These are phyloP conservation scores for Dicranocentrus wangi DNA, from an alignment of 2,888 invertebrate species.

Conservation along the genomic window DNA sequence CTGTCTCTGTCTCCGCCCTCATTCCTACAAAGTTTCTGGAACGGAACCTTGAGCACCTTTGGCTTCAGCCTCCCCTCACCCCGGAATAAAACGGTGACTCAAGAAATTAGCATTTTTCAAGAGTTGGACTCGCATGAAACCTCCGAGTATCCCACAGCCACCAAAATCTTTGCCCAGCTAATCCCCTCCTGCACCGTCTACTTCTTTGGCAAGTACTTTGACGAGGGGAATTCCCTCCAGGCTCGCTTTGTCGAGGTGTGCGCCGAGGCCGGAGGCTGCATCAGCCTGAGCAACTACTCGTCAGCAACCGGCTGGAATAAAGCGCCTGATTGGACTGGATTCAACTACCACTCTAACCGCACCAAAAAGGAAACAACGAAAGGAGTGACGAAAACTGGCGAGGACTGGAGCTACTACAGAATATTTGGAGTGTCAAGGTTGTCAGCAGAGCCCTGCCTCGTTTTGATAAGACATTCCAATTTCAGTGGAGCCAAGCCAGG, in stretches of 20 bases:
- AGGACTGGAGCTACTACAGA: not conserved
- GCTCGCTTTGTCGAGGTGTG: conserved; percentile 4
- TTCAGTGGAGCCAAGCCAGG: not conserved
- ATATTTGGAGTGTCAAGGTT: not conserved
- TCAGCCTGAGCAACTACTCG: not conserved
- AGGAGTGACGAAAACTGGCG: no score
- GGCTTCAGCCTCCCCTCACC: no score
- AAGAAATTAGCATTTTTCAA: no score
- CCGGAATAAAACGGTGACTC: no score
- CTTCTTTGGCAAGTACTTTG: conserved; percentile 8
- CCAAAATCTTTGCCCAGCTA: not conserved
- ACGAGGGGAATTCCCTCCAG: not conserved
- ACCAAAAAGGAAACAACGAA: no score
- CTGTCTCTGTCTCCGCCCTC: no score
- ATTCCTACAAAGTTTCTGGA: no score
- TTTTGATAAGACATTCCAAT: not conserved
- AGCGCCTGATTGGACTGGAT: not conserved
- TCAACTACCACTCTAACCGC: not conserved
- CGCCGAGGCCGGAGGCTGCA: not conserved
- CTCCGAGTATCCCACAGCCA: not conserved
- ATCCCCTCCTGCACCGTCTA: conserved; percentile 24
- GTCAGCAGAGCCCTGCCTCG: not conserved
- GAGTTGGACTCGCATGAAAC: no score
- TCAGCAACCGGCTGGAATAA: no score
- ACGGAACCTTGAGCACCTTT: no score